phyloP scores from a whole-genome alignment of 2,113 vertebrate species.

The Oryzias melastigma region DNA sequence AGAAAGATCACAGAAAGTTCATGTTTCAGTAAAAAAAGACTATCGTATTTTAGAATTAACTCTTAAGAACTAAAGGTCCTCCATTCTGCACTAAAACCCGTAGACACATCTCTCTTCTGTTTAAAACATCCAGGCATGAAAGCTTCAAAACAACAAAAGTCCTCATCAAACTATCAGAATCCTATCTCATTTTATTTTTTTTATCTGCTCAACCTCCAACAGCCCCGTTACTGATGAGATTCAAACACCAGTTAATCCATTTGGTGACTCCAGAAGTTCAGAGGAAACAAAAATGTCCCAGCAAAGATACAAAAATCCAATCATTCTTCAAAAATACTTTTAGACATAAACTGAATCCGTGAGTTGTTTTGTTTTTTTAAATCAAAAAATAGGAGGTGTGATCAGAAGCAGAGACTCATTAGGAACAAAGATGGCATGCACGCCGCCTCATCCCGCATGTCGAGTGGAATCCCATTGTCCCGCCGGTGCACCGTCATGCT shows the following conservation, averaged over 20 bases:
- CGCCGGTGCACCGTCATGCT: slow-evolving; percentile 48
- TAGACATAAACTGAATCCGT: slow-evolving; percentile 10
- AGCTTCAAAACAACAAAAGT: no score
- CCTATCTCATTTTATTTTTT: background rate
- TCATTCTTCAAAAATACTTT: slow-evolving; percentile 25
- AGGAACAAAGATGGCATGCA: background rate
- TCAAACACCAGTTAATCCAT: slow-evolving; percentile 17
- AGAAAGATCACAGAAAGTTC: no score
- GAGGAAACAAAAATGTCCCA: slow-evolving; percentile 14
- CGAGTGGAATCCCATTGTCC: slow-evolving; percentile 62
- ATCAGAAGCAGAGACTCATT: background rate
- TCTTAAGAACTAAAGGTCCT: no score
- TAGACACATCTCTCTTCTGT: no score
- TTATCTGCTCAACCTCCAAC: slow-evolving; percentile 8
- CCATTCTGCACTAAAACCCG: no score
- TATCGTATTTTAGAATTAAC: no score
- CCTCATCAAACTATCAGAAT: background rate
- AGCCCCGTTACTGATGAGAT: background rate
- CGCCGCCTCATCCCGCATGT: slow-evolving; percentile 22
- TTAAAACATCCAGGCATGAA: no score
- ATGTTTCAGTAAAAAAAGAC: background rate
- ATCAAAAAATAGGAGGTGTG: background rate
- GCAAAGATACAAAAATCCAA: slow-evolving; percentile 19
- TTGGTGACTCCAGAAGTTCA: slow-evolving; percentile 16
- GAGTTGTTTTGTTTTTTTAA: slow-evolving; percentile 26